These are phyloP conservation scores for Cuniculus paca DNA, from an alignment of 2,797 vertebrate species.

Conservation along the genomic window DNA sequence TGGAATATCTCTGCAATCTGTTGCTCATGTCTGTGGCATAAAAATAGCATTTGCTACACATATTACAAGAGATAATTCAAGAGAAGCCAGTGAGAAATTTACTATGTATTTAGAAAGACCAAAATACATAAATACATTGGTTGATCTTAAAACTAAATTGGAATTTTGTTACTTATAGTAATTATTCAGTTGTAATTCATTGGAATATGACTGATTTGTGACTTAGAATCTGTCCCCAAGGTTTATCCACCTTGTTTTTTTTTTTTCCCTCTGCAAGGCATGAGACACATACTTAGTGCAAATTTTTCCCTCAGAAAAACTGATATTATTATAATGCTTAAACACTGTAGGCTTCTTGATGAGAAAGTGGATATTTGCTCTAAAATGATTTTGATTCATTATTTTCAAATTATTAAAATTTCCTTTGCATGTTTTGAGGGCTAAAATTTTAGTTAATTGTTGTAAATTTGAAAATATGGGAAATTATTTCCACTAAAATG, in stretches of 20 bases:
- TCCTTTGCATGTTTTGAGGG: neutral
- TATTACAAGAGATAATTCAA: neutral
- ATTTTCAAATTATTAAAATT: neutral
- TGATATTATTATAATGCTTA: neutral
- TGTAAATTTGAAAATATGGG: neutral
- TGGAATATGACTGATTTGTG: neutral
- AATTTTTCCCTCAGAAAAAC: neutral
- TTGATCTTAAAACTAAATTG: neutral
- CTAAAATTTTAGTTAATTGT: neutral
- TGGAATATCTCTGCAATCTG: neutral
- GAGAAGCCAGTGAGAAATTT: neutral
- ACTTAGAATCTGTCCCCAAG: too few species aligned
- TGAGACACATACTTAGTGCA: neutral
- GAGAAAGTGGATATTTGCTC: neutral
- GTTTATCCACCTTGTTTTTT: neutral
- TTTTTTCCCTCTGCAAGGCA: neutral
- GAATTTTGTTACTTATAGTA: neutral
- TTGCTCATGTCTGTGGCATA: neutral
- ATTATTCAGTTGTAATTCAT: neutral
- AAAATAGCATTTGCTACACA: neutral
- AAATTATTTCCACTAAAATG: neutral
- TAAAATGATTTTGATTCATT: neutral
- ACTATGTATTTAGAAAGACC: neutral
- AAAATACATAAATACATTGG: neutral
- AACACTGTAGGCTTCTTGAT: neutral